Base-by-base conservation (phyloP, 2,888 invertebrate species). In the Aspidiotus rigidus region DNA sequence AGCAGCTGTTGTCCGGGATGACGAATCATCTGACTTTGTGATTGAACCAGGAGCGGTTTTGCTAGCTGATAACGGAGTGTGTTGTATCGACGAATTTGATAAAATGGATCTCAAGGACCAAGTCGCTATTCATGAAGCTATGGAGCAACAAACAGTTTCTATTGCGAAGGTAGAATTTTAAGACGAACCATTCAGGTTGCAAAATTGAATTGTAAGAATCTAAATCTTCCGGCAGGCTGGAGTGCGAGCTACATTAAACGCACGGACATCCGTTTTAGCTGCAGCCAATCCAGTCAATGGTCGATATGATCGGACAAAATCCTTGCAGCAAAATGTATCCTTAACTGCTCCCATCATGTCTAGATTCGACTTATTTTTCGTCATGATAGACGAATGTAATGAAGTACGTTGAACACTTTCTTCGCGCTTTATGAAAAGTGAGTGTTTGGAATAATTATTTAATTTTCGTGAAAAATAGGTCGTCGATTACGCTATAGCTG, bases 131-230 rank as follows among this genome's bases (percentile, higher is more conserved):
- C 99, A 99, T 81, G 99, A 99, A 81, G 99, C 99, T 6, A 99
- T 99, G 99, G 99, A 99, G 82, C 99, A 99, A 77, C 99, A 99
- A 80, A 99, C 99, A 0, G 99, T 99, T 74, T 96, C 97, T 0
- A 84, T 99, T 71, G 97, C 99, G 0, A 99, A 99, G 83, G 93
- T 85, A 74, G 72, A 49, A 13, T 49, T 49, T 49, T 49, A 11
- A 49, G 6, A 13, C 6, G 49, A 49, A 2, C 11, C 6, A 13
- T 49, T n/a, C 11, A 49, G 2, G 6, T 49, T 3, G 49, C 6
- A 11, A 49, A 49, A 49, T 13, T 49, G 49, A 49, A 49, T 49
- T 11, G 49, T 49, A 11, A 49, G 49, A 49, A 6, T 62, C 41
- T 60, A 54, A n/a, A 28, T 64, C 17, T 67, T 55, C 72, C 73